Evolutionary conservation across 2,113 vertebrate genomes (phyloP).

Genomic region (Amphilophus citrinellus): DNA sequence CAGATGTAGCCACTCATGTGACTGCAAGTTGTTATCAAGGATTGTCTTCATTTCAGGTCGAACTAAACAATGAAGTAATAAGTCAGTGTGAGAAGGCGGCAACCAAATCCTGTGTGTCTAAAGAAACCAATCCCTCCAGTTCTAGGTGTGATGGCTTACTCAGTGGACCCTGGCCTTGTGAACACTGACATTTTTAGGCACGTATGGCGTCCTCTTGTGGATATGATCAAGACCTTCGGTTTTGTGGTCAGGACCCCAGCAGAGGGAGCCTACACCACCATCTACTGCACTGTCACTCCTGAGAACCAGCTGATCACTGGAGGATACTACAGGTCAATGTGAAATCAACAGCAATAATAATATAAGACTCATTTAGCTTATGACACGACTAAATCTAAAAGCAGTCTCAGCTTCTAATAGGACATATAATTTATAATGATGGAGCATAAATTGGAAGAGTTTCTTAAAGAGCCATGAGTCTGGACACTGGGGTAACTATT

Average conservation of each 20-base stretch:
- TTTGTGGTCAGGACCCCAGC: slow-evolving; percentile 70
- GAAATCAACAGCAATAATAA: not conserved
- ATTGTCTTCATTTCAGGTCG: not conserved
- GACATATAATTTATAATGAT: not conserved
- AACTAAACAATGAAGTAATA: not conserved
- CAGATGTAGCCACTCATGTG: not conserved
- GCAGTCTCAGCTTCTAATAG: not conserved
- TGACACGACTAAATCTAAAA: not conserved
- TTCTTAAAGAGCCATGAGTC: not conserved
- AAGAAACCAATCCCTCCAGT: slow-evolving; percentile 36
- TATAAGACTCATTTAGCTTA: not conserved
- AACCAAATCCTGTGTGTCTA: too few relatives aligned
- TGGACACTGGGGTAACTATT: not conserved
- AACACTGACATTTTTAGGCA: slow-evolving; percentile 71
- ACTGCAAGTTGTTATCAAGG: not conserved
- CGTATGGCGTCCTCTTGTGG: slow-evolving; percentile 55
- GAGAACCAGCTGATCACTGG: slow-evolving; percentile 68
- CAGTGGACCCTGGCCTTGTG: slow-evolving; percentile 77
- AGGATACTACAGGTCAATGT: slow-evolving; percentile 73
- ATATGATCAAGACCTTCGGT: slow-evolving; percentile 38
- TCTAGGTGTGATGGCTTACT: slow-evolving; percentile 70
- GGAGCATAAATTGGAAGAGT: not conserved
- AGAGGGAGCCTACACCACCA: slow-evolving; percentile 75
- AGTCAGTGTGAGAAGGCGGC: not conserved
- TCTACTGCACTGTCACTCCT: slow-evolving; percentile 75